Evolutionary conservation across 2,888 invertebrate species (phyloP), one percentile per base, ranked within the genome.

Genomic region (Caenorhabditis afra): DNA sequence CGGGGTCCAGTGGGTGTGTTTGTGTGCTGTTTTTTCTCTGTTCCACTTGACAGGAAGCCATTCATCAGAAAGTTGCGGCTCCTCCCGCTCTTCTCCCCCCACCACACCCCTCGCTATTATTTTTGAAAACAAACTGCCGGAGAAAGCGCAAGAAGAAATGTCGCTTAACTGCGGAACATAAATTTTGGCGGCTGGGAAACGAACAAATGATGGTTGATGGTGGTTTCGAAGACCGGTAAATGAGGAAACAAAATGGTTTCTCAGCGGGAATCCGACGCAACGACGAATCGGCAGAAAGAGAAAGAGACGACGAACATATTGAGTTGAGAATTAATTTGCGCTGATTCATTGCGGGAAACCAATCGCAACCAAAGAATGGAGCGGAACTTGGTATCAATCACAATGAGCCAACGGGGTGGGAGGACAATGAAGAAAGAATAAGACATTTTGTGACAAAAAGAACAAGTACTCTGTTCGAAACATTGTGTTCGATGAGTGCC

Each of bases 31-130:
- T 37, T 45, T 49, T 41, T 37, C 37, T 49, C 23, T 29, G 62
- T 64, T 47, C 55, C 10, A 41, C 20, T 18, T 29, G 37, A 64
- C 64, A 57, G 45, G 44, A 73, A 64, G 18, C 23, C 41, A 73
- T 73, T 64, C 58, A 64, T 73, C 73, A 73, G 58, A 57, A 73
- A 73, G 64, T 73, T 58, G 73, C 50, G 50, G 20, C 39, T 18
- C 45, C 10, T 29, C 16, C 20, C 22, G 53, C 49, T 53, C 23
- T 37, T 20, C 35, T 12, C 41, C n/a, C n/a, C n/a, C 29, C 29
- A 5, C n/a, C 22, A 49, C 64, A 55, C 37, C 23, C 16, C 23
- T 52, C 11, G 53, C 53, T 41, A 57, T 57, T 20, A 57, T 57
- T 57, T 41, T 14, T 18, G 18, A 57, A 57, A 57, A 57, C 57